Percentiles rank a stretch among this genome's conserved stretches.
phyloP scores from a whole-genome alignment of 2,113 vertebrate genomes.

The Myanophis thanlyinensis region DNA sequence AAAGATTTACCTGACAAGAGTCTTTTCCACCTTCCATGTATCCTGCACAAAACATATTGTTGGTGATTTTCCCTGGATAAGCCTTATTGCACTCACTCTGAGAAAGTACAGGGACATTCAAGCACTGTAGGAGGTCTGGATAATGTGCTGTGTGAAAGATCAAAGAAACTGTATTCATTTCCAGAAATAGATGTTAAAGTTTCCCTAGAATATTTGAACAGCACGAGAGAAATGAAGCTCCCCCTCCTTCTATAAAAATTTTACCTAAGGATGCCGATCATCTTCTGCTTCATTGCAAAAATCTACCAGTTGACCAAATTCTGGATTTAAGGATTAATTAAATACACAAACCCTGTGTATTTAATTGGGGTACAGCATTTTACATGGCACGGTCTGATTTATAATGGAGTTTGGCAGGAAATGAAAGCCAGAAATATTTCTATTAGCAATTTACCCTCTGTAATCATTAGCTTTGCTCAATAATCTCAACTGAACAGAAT shows the following conservation, averaged over 20 bases:
- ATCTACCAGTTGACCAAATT: background rate
- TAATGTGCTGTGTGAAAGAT: conserved; percentile 57
- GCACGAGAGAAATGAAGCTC: background rate
- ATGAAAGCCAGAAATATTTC: background rate
- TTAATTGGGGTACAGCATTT: background rate
- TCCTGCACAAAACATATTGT: conserved; percentile 83
- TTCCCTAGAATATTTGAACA: background rate
- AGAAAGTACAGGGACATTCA: conserved; percentile 76
- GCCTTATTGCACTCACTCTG: conserved; percentile 64
- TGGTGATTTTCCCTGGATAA: conserved; percentile 78
- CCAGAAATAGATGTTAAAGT: background rate
- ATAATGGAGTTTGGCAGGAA: background rate
- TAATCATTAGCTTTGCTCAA: background rate
- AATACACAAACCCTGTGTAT: background rate
- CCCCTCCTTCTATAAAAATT: background rate
- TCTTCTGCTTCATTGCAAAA: background rate
- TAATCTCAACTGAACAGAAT: background rate
- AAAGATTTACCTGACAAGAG: conserved; percentile 76
- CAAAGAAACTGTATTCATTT: background rate
- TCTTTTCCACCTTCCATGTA: conserved; percentile 80
- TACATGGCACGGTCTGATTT: background rate
- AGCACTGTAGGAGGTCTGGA: conserved; percentile 74
- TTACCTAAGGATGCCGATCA: background rate
- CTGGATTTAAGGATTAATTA: background rate
- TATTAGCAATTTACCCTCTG: background rate